These are phyloP conservation scores for Tethea ocularis DNA, from an alignment of 2,888 invertebrate species.

Conservation along the genomic window DNA sequence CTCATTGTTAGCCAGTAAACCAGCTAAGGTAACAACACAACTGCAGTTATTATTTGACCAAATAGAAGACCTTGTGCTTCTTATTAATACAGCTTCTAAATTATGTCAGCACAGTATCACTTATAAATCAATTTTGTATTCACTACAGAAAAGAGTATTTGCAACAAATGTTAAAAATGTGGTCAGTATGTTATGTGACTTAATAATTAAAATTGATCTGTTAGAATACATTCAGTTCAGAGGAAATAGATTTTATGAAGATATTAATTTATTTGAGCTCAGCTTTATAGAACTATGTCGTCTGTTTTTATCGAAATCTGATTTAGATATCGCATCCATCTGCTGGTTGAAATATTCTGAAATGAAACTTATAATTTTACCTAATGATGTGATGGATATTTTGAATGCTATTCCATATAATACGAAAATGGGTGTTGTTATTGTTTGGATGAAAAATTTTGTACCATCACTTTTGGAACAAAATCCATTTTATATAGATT, in stretches of 20 bases:
- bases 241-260: conserved; percentile 59
- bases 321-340: conserved; percentile 75
- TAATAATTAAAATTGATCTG: conserved; percentile 71
- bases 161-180: conserved; percentile 36
- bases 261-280: conserved; percentile 58
- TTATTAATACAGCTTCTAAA: conserved; percentile 50
- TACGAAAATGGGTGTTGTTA: conserved; percentile 70
- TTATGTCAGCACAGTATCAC: conserved; percentile 57
- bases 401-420: conserved; percentile 68
- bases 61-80: conserved; percentile 58
- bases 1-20: conserved; percentile 35
- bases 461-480: conserved; percentile 68
- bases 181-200: conserved; percentile 49
- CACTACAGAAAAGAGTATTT: conserved; percentile 63
- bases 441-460: conserved; percentile 76
- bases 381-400: conserved; percentile 61
- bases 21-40: conserved; percentile 45
- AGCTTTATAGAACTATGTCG: conserved; percentile 63
- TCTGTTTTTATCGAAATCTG: conserved; percentile 64
- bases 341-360: conserved; percentile 76
- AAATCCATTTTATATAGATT: conserved; percentile 73
- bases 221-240: conserved; percentile 71
- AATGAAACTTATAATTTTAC: conserved; percentile 46
- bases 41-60: conserved; percentile 59
- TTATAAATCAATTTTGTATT: conserved; percentile 63